phyloP scores from a whole-genome alignment of 1,140 invertebrate species.

The Drosophila sp. region DNA sequence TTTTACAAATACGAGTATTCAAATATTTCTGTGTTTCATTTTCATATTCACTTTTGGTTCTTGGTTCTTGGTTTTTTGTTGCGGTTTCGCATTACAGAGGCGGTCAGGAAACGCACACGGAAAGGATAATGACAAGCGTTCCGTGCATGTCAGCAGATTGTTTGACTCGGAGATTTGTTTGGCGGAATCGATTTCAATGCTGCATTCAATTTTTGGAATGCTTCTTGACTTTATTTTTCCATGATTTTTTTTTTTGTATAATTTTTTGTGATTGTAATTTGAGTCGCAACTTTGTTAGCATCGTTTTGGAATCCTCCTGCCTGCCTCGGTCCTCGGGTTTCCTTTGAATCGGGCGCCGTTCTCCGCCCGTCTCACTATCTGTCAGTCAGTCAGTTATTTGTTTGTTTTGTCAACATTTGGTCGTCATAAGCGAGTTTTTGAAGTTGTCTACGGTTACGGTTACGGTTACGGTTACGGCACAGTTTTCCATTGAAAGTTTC shows the following conservation, averaged over 20 bases:
- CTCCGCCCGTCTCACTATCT: slow-evolving; percentile 5
- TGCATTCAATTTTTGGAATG: slow-evolving; percentile 2
- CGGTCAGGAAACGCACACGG: slow-evolving; percentile 32
- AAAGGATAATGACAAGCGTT: slow-evolving; percentile 70
- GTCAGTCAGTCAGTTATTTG: slow-evolving; percentile 50
- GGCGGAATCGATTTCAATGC: slow-evolving; percentile 51
- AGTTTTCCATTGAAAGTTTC: slow-evolving; percentile 71
- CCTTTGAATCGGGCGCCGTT: slow-evolving; percentile 59
- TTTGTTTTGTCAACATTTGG: slow-evolving; percentile 81
- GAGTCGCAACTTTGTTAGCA: slow-evolving; percentile 61
- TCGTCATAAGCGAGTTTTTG: slow-evolving; percentile 52
- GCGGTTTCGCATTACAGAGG: slow-evolving; percentile 34
- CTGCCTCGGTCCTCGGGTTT: slow-evolving; percentile 35
- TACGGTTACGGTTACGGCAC: slow-evolving; percentile 64
- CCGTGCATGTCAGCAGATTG: slow-evolving; percentile 28
- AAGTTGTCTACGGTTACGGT: slow-evolving; percentile 73
- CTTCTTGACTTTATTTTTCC: neutral
- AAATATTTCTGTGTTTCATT: neutral
- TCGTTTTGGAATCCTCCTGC: slow-evolving; percentile 31
- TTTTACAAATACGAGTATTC: neutral
- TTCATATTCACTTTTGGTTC: neutral
- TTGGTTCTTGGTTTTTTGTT: slow-evolving; percentile 3
- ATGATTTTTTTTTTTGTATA: neutral
- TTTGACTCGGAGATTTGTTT: slow-evolving; percentile 12
- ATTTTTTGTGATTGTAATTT: slow-evolving; percentile 54